A percentile compares a stretch with the other conserved stretches of the same genome.
Evolutionary conservation across 2,113 vertebrate genomes (phyloP).

Genomic region (Malurus melanocephalus): DNA sequence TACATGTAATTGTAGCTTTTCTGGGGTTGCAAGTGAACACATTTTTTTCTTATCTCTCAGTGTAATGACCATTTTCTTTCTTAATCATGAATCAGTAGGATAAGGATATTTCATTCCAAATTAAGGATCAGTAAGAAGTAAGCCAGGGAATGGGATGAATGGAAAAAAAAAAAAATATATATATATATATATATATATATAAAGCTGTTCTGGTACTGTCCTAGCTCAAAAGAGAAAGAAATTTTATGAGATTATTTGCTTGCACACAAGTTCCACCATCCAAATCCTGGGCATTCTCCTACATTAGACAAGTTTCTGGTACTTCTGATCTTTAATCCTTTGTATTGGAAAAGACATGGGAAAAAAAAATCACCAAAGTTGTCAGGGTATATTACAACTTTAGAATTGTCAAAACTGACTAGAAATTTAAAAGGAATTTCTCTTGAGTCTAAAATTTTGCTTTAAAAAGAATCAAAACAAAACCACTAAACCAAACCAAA

Average conservation of each 20-base stretch:
- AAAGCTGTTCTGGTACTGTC: not conserved
- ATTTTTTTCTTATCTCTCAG: not conserved
- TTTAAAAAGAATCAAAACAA: not conserved
- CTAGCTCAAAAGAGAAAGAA: not conserved
- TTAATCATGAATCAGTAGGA: not conserved
- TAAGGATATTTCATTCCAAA: not conserved
- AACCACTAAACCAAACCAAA: no score
- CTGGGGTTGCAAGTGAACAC: not conserved
- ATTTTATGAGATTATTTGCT: not conserved
- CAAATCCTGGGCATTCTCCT: not conserved
- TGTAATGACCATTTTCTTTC: not conserved
- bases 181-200: not conserved
- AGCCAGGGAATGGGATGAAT: not conserved
- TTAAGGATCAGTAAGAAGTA: not conserved
- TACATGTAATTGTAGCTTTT: not conserved
- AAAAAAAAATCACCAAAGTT: rapidly evolving
- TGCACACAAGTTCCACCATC: not conserved
- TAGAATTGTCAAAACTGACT: not conserved
- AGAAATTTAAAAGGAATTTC: not conserved
- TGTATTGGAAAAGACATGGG: not conserved
- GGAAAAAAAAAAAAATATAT: not conserved
- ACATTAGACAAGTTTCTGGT: not conserved
- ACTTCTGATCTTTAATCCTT: not conserved
- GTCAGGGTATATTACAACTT: not conserved
- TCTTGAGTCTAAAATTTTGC: not conserved